Conservation (phyloP, 2,113 vertebrate genomes). For the Micromys minutus region DNA sequence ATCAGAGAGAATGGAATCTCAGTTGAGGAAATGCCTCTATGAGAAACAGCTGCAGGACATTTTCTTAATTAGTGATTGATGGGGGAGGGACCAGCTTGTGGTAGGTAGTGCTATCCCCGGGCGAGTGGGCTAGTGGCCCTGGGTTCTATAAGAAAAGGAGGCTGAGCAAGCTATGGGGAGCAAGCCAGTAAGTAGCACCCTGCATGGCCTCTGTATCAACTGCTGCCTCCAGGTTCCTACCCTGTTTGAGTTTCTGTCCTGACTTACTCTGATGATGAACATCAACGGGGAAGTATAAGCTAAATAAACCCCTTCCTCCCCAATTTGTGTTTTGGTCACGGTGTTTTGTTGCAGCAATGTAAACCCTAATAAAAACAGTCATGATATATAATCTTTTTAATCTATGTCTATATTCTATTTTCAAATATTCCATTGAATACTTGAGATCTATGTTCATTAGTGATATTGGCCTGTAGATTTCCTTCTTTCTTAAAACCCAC, state of each 20-base stretch:
- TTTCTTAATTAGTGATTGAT: background rate
- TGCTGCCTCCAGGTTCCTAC: background rate
- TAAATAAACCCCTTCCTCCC: background rate
- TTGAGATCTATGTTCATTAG: background rate
- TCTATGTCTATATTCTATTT: background rate
- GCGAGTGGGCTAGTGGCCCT: background rate
- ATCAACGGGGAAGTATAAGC: background rate
- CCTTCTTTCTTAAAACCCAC: background rate
- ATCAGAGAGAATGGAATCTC: background rate
- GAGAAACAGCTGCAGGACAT: background rate
- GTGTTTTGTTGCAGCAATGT: background rate
- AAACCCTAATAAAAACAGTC: background rate
- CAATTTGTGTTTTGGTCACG: background rate
- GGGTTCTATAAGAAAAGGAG: background rate
- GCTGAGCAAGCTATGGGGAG: background rate
- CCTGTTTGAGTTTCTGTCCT: background rate
- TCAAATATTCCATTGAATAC: background rate
- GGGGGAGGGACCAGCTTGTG: no score
- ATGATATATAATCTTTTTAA: background rate
- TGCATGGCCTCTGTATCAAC: background rate
- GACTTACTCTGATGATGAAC: background rate
- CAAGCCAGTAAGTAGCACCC: background rate
- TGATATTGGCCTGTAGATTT: background rate
- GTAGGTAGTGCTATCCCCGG: background rate
- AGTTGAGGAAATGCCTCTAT: background rate